phyloP scores from a whole-genome alignment of 2,888 invertebrate species.

The Acleris laterana region DNA sequence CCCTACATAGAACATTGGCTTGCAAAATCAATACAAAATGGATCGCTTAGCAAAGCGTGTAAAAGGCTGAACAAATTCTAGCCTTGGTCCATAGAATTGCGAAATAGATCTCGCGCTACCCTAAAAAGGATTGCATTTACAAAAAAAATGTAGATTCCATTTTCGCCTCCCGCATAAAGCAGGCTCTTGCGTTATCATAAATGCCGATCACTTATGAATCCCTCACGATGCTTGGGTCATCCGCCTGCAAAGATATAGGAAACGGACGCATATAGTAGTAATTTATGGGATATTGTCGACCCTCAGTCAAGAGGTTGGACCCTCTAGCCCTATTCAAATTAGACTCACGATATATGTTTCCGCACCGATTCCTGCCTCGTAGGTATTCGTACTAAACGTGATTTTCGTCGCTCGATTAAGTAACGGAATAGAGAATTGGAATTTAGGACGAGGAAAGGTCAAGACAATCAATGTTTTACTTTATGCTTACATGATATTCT shows the following conservation, averaged over 20 bases:
- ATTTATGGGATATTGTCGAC: constrained; percentile 67
- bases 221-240: constrained; percentile 43
- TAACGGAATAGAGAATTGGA: constrained; percentile 39
- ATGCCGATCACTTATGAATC: constrained; percentile 44
- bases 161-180: constrained; percentile 35
- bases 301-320: constrained; percentile 59
- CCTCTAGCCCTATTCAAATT: constrained; percentile 67
- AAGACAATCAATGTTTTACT: constrained; percentile 17
- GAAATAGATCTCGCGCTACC: constrained; percentile 15
- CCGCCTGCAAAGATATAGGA: constrained; percentile 48
- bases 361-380: constrained; percentile 43
- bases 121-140: constrained; percentile 25
- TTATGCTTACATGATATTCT: constrained; percentile 8
- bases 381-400: constrained; percentile 58
- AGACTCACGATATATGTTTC: constrained; percentile 55
- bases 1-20: too few species aligned
- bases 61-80: too few species aligned
- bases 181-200: constrained; percentile 35
- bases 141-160: constrained; percentile 33
- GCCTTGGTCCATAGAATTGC: too few species aligned
- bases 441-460: constrained; percentile 21
- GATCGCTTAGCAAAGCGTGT: too few species aligned
- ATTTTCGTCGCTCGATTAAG: constrained; percentile 62
- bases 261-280: constrained; percentile 63
- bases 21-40: too few species aligned